phyloP scores from a whole-genome alignment of 1,140 invertebrate species.

The Caenorhabditis elegans region DNA sequence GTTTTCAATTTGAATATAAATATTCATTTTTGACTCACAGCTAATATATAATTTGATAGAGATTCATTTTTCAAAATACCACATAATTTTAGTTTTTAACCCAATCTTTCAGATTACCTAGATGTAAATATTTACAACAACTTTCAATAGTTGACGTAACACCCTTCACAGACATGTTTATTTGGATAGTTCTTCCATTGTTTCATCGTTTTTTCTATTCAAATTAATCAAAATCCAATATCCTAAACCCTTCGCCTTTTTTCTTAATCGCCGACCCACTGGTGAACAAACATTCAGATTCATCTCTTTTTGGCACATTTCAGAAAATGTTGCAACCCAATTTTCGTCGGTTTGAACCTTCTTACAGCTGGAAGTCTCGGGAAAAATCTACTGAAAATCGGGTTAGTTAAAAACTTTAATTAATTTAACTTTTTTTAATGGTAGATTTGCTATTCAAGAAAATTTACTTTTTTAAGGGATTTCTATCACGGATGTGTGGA shows the following conservation, averaged over 20 bases:
- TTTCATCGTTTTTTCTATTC: not conserved
- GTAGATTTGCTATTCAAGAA: not conserved
- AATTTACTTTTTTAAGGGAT: not conserved
- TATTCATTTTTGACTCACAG: too few species aligned
- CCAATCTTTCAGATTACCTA: too few species aligned
- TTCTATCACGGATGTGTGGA: not conserved
- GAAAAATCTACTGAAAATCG: not conserved
- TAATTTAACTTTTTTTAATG: too few species aligned
- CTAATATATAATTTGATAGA: too few species aligned
- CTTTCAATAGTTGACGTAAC: not conserved
- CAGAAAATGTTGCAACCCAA: not conserved
- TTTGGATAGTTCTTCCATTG: not conserved
- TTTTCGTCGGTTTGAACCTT: not conserved
- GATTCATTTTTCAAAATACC: too few species aligned
- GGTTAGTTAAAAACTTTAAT: not conserved
- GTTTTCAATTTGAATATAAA: too few species aligned
- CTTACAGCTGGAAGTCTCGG: not conserved
- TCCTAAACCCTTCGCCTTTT: not conserved
- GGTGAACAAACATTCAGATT: not conserved
- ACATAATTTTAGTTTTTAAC: too few species aligned
- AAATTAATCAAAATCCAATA: constrained; percentile 6
- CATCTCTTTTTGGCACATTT: not conserved
- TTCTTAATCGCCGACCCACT: not conserved
- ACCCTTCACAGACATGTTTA: not conserved
- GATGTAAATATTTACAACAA: too few species aligned